Conservation (phyloP, 2,113 vertebrate species). For the Xenopus tropicalis region UCB_Xtro_10.0 CM004451.2:88359501-88360000, state of each 20-base stretch:
- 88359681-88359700: too few relatives aligned
- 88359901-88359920: slow-evolving; percentile 28
- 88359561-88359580: too few relatives aligned
- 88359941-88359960: slow-evolving; percentile 45
- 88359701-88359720: too few relatives aligned
- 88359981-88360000: slow-evolving; percentile 58
- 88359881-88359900: slow-evolving; percentile 16
- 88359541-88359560: too few relatives aligned
- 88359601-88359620: too few relatives aligned
- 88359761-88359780: slow-evolving; percentile 29
- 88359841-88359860: slow-evolving; percentile 26
- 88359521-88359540: too few relatives aligned
- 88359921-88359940: slow-evolving; percentile 26
- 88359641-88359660: too few relatives aligned
- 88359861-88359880: slow-evolving; percentile 28
- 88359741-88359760: neutral
- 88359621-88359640: too few relatives aligned
- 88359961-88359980: slow-evolving; percentile 34
- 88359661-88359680: too few relatives aligned
- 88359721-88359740: neutral
- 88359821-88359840: slow-evolving; percentile 22
- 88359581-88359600: too few relatives aligned
- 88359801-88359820: slow-evolving; percentile 46
- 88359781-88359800: slow-evolving; percentile 50
- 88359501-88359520: too few relatives aligned